Conservation (phyloP, 2,113 vertebrate genomes). For the Nibea albiflora region DNA sequence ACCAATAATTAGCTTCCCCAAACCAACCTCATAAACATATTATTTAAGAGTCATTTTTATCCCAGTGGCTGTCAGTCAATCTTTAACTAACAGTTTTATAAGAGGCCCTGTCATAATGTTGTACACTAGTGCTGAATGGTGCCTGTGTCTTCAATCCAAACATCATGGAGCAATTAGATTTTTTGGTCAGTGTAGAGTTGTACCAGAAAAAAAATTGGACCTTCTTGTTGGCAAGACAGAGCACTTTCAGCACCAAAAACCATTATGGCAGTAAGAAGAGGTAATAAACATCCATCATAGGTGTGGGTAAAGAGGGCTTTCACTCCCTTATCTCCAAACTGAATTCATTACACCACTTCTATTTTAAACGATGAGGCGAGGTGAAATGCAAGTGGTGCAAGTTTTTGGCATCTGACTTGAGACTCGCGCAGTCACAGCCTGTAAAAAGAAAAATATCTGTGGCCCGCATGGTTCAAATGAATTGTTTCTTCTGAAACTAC, state of each 20-base stretch:
- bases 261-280: constrained; percentile 50
- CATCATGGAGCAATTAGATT: constrained; percentile 63
- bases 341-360: constrained; percentile 35
- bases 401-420: constrained; percentile 12
- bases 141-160: constrained; percentile 69
- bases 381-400: constrained; percentile 1
- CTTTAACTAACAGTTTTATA: constrained; percentile 48
- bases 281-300: constrained; percentile 62
- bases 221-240: constrained; percentile 51
- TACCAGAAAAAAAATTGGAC: constrained; percentile 43
- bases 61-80: constrained; percentile 53
- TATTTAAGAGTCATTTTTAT: constrained; percentile 45
- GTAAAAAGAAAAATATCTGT: neutral
- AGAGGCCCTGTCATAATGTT: constrained; percentile 43
- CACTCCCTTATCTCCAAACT: constrained; percentile 43
- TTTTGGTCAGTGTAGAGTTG: constrained; percentile 47
- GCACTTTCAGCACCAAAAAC: constrained; percentile 51
- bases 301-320: constrained; percentile 2
- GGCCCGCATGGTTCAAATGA: neutral
- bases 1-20: constrained; percentile 39
- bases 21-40: constrained; percentile 45
- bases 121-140: constrained; percentile 59
- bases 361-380: constrained; percentile 25
- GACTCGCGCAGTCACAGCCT: constrained; percentile 19
- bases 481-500: neutral